Evolutionary conservation across 2,888 invertebrate species (phyloP), one percentile per base, ranked within the genome.

Genomic region (Endotricha flammealis): DNA sequence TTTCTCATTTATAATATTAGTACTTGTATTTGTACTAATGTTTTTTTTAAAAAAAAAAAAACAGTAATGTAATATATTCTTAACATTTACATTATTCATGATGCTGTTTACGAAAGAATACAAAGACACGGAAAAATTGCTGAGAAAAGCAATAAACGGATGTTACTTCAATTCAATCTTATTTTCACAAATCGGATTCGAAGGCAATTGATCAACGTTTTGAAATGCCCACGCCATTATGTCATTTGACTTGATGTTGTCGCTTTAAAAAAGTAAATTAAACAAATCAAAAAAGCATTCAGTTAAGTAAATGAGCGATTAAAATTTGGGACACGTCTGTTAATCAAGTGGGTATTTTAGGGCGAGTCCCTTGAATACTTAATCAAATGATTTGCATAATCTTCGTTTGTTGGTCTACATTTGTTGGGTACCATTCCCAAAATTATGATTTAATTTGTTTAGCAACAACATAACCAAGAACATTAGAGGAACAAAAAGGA

Each of bases 311-410:
- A 39, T 53, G 42, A 46, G 39, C 33, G 39, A 38, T 44, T 36
- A 44, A 41, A 44, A 55, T 57, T 51, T 52, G 35, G 38, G 37
- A 43, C 54, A 48, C 56, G 48, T 51, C 47, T 52, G 45, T 52
- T 62, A 58, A 60, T 61, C 53, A 57, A 64, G 53, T 54, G 50
- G 52, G 50, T 55, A 58, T 57, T 63, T 57, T 53, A 51, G 51
- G 41, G 28, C 32, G 36, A 39, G 35, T 35, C 25, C 39, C 39
- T 49, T 46, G 55, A 51, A 61, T 59, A 48, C 44, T 52, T 54
- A 63, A 58, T 54, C 36, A 50, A 56, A 50, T 47, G 43, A 60
- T 63, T 63, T 57, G 44, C 57, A 61, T 61, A 57, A 60, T 60
- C 60, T 58, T 52, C 50, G 46, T 52, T 50, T 51, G 53, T 50